Conservation (phyloP, 2,113 vertebrate species). For the Platichthys flesus region DNA sequence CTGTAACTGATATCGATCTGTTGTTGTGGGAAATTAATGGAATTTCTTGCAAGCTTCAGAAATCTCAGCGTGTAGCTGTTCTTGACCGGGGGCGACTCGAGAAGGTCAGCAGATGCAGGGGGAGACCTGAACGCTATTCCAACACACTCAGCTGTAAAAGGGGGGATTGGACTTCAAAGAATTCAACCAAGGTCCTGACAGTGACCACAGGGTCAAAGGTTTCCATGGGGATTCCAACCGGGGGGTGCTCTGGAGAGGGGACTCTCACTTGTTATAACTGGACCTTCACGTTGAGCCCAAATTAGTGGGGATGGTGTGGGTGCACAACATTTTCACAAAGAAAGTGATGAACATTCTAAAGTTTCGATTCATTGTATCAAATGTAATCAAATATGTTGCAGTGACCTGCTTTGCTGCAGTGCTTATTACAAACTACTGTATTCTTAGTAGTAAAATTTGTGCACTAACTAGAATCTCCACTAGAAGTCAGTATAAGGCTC, state of each 20-base stretch:
- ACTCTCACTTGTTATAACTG: conserved; percentile 1
- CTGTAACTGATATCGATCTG: conserved; percentile 17
- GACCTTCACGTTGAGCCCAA: background rate
- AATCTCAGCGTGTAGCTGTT: conserved; percentile 33
- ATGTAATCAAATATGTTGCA: background rate
- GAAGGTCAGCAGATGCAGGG: conserved; percentile 46
- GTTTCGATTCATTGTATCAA: background rate
- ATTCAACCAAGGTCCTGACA: conserved; percentile 54
- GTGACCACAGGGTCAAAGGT: conserved; percentile 34
- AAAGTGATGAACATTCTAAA: background rate
- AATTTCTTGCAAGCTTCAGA: conserved; percentile 32
- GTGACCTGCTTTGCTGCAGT: no score
- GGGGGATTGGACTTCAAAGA: conserved; percentile 37
- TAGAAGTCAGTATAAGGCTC: conserved; percentile 37
- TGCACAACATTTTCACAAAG: background rate
- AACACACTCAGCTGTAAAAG: conserved; percentile 45
- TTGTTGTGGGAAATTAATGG: conserved; percentile 34
- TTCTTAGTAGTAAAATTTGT: background rate
- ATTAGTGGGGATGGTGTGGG: background rate
- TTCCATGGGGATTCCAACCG: conserved; percentile 17
- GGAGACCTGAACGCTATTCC: conserved; percentile 49
- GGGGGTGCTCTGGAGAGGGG: background rate
- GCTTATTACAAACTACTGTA: background rate
- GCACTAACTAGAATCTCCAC: conserved; percentile 45
- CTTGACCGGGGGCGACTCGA: conserved; percentile 38